Percentiles rank a stretch among this genome's conserved stretches.
Evolutionary conservation across 2,888 invertebrate genomes (phyloP).

Genomic region (Diachrysia chrysitis): DNA sequence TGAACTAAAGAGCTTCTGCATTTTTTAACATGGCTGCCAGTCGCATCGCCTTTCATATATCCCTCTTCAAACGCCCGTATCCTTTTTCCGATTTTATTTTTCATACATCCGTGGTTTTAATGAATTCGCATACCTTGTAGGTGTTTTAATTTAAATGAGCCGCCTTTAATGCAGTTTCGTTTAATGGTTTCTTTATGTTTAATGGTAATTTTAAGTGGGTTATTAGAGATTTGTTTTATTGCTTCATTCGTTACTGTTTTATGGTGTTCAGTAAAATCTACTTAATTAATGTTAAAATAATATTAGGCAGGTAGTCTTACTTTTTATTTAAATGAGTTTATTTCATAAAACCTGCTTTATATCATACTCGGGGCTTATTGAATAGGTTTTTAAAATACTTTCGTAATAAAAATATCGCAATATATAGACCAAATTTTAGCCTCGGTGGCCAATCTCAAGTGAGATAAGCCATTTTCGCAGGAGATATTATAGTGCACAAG

Average conservation of each 20-base stretch:
- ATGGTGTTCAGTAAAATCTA: background rate
- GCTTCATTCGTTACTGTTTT: background rate
- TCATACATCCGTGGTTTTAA: slow-evolving; percentile 64
- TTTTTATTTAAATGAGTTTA: too few relatives aligned
- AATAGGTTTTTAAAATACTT: too few relatives aligned
- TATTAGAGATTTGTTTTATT: background rate
- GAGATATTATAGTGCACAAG: too few relatives aligned
- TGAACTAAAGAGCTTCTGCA: slow-evolving; percentile 84
- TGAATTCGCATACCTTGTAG: slow-evolving; percentile 60
- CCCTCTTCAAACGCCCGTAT: slow-evolving; percentile 54
- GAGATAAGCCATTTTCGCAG: too few relatives aligned
- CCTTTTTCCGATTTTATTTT: slow-evolving; percentile 63
- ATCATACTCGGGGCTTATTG: too few relatives aligned
- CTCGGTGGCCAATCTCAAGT: too few relatives aligned
- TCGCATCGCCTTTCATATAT: slow-evolving; percentile 60
- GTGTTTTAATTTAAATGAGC: slow-evolving; percentile 60
- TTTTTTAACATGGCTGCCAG: slow-evolving; percentile 76
- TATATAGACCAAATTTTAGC: too few relatives aligned
- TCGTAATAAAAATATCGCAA: too few relatives aligned
- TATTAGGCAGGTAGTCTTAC: too few relatives aligned
- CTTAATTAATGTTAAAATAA: background rate
- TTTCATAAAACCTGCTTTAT: too few relatives aligned
- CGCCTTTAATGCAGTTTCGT: slow-evolving; percentile 15
- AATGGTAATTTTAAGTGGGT: slow-evolving; percentile 12
- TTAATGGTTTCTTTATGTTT: slow-evolving; percentile 14